A percentile compares a stretch with the other conserved stretches of the same genome.
Evolutionary conservation across 2,888 invertebrate genomes (phyloP).

Genomic region (Lapara coniferarum): DNA sequence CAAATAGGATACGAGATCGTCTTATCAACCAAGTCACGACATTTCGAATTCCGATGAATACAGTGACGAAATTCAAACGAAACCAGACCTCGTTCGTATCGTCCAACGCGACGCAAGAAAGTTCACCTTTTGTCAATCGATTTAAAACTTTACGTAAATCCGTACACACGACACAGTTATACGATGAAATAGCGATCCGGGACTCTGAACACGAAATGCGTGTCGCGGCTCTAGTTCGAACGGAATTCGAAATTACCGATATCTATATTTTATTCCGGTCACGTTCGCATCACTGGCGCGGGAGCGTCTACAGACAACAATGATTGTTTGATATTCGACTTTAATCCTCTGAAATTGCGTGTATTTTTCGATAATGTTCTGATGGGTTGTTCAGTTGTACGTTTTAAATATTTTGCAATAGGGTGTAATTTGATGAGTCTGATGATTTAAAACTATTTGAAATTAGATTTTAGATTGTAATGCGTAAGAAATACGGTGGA

Average conservation of each 20-base stretch:
- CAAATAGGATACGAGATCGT: slow-evolving; percentile 1
- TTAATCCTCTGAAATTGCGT: not conserved
- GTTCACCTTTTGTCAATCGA: not conserved
- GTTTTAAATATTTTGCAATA: slow-evolving; percentile 9
- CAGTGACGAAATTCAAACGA: slow-evolving; percentile 10
- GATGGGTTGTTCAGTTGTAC: not conserved
- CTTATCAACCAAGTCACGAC: slow-evolving; percentile 7
- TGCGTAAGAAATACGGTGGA: not conserved
- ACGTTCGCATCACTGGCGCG: slow-evolving; percentile 60
- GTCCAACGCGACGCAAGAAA: not conserved
- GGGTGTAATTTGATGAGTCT: not conserved
- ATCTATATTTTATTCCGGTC: slow-evolving; percentile 57
- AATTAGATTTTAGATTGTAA: not conserved
- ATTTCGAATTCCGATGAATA: slow-evolving; percentile 3
- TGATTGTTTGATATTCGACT: not conserved
- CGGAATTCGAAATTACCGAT: slow-evolving; percentile 47
- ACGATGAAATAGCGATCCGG: slow-evolving; percentile 39
- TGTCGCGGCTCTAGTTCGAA: slow-evolving; percentile 53
- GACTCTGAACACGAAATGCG: slow-evolving; percentile 60
- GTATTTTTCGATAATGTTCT: not conserved
- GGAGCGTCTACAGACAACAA: slow-evolving; percentile 30
- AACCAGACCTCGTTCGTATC: not conserved
- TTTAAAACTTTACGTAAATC: slow-evolving; percentile 13
- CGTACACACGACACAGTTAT: slow-evolving; percentile 44
- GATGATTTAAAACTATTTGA: not conserved